Percentiles rank a stretch among this genome's conserved stretches.
Conservation (phyloP, 2,888 invertebrate genomes). For the Amaurobius ferox region DNA sequence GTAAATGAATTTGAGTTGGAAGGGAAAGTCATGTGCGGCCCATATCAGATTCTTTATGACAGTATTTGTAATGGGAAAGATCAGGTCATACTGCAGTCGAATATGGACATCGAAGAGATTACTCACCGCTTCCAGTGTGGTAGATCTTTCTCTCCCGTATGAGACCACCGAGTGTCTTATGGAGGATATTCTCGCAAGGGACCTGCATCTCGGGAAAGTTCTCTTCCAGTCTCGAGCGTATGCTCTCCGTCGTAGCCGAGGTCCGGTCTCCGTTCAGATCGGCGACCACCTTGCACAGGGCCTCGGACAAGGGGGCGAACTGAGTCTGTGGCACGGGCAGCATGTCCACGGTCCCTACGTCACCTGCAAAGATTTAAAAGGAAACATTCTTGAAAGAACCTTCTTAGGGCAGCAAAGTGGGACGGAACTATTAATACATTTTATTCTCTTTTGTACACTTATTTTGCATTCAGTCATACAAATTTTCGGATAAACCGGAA, state of each 20-base stretch:
- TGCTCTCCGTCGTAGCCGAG: constrained; percentile 81
- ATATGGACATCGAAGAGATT: too few species aligned
- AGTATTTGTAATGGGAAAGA: too few species aligned
- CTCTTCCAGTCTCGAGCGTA: constrained; percentile 82
- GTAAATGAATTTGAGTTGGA: too few species aligned
- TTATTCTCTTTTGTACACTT: too few species aligned
- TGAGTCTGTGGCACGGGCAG: constrained; percentile 94
- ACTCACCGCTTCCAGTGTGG: constrained; percentile 89
- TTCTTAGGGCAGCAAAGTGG: too few species aligned
- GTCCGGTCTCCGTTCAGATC: constrained; percentile 83
- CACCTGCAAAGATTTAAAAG: constrained; percentile 83
- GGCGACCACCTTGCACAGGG: constrained; percentile 95
- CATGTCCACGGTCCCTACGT: constrained; percentile 94
- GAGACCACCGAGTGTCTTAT: constrained; percentile 85
- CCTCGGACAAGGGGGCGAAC: constrained; percentile 97
- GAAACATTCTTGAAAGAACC: not conserved
- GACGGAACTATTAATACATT: too few species aligned
- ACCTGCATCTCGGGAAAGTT: constrained; percentile 90
- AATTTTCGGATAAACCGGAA: too few species aligned
- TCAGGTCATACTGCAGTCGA: too few species aligned
- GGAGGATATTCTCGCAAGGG: constrained; percentile 90
- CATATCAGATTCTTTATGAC: too few species aligned
- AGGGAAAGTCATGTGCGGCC: too few species aligned
- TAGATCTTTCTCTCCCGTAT: constrained; percentile 80
- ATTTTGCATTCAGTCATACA: too few species aligned